Evolutionary conservation across 2,113 vertebrate species (phyloP), one percentile per base, ranked within the genome.

Genomic region (Ictalurus punctatus): DNA sequence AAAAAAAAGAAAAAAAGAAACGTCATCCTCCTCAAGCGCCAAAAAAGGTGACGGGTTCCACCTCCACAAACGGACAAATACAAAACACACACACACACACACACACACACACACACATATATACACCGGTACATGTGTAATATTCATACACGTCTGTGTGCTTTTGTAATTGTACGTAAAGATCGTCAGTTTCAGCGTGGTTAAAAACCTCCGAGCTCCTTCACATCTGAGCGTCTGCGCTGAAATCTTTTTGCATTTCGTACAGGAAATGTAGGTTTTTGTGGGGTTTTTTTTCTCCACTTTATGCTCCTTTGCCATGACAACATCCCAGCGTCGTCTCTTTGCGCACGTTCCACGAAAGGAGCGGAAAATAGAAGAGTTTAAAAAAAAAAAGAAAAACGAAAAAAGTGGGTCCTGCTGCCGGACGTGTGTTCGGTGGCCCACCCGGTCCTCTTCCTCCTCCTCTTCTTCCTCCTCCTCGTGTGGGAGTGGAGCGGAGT

Each of bases 131-230:
- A 90, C 63, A 86, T 90, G 88, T 89, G 58, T 85, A 14, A 86
- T 87, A 87, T 84, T 87, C 85, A 37, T 83, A 82, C 85, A 91
- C 71, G 83, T 89, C 82, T 79, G 90, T 92, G 91, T 93, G 93
- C 92, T 91, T 92, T 82, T 83, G 83, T 84, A 73, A 91, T 34
- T 78, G 71, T 92, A 91, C 89, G 90, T 85, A 91, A 83, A 82
- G 69, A 76, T 86, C 61, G 16, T 52, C 48, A 83, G 89, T 79
- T 73, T 84, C 14, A 58, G 59, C 71, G 58, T 58, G 25, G 78
- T 30, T 40, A 10, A 79, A 40, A 73, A 14, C 80, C n/a, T 82
- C 54, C 0, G 54, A 37, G 80, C 54, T 82, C 30, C 54, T 37
- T 13, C 81, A 25, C 56, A 59, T 59, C 19, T 27, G 37, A 48